Conservation (phyloP, 2,888 invertebrate genomes). For the Phengaris arion region DNA sequence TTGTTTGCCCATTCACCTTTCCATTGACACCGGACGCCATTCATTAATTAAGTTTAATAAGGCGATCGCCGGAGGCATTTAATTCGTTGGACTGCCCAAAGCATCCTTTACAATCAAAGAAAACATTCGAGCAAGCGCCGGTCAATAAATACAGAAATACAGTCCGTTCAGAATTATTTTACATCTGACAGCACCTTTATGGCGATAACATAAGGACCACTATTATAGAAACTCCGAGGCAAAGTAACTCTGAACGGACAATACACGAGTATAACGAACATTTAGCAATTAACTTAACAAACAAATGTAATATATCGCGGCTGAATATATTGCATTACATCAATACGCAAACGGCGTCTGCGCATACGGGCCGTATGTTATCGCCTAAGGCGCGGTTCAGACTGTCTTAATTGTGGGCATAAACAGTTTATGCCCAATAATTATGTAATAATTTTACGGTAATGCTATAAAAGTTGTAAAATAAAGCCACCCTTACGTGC, state of each 20-base stretch:
- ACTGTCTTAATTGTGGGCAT: neutral
- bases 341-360: constrained; percentile 69
- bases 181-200: neutral
- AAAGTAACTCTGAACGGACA: neutral
- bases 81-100: constrained; percentile 55
- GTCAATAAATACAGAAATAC: constrained; percentile 46
- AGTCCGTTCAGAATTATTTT: no score
- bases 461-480: neutral
- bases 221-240: neutral
- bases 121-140: constrained; percentile 54
- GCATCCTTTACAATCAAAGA: constrained; percentile 73
- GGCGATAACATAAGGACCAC: neutral
- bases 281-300: constrained; percentile 80
- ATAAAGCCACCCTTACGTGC: no score
- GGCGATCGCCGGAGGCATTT: constrained; percentile 36
- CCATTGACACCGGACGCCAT: constrained; percentile 9
- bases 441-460: neutral
- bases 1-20: neutral
- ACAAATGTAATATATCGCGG: constrained; percentile 78
- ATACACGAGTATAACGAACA: constrained; percentile 62
- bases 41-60: constrained; percentile 30
- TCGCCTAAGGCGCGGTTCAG: constrained; percentile 41
- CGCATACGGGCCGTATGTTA: constrained; percentile 57
- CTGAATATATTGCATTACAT: constrained; percentile 55
- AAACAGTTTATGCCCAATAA: no score